Evolutionary conservation across 2,797 vertebrate species (phyloP).

Genomic region (Sebastes aleutianus): DNA sequence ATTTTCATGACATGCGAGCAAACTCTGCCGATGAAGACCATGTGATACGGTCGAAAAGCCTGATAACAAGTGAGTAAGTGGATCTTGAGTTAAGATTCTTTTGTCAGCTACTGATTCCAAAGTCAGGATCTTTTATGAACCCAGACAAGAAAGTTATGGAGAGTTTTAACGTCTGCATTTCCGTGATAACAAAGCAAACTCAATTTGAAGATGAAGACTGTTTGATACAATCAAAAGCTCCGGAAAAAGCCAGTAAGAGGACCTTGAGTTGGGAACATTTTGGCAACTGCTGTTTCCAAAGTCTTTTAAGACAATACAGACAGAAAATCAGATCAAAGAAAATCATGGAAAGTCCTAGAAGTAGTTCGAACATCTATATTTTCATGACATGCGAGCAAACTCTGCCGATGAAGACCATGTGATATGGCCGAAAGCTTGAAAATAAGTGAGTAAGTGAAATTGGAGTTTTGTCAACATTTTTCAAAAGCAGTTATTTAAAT

Average conservation of each 20-base stretch:
- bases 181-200: background rate
- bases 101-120: too few species aligned
- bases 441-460: background rate
- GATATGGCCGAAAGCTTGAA: background rate
- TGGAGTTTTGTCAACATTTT: background rate
- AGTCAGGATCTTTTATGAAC: too few species aligned
- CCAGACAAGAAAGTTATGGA: background rate
- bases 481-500: constrained; percentile 23
- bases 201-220: background rate
- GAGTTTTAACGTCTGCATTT: background rate
- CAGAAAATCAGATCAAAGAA: background rate
- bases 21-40: too few species aligned
- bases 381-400: background rate
- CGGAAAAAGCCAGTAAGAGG: fast-evolving
- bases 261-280: background rate
- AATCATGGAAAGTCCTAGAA: background rate
- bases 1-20: fast-evolving
- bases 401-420: background rate
- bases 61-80: too few species aligned
- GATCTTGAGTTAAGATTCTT: too few species aligned
- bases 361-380: background rate
- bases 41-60: too few species aligned
- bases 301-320: background rate
- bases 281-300: background rate
- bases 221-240: background rate